A percentile compares a stretch with the other conserved stretches of the same genome.
Evolutionary conservation across 2,888 invertebrate genomes (phyloP).

Genomic region (Aphodius granarius): DNA sequence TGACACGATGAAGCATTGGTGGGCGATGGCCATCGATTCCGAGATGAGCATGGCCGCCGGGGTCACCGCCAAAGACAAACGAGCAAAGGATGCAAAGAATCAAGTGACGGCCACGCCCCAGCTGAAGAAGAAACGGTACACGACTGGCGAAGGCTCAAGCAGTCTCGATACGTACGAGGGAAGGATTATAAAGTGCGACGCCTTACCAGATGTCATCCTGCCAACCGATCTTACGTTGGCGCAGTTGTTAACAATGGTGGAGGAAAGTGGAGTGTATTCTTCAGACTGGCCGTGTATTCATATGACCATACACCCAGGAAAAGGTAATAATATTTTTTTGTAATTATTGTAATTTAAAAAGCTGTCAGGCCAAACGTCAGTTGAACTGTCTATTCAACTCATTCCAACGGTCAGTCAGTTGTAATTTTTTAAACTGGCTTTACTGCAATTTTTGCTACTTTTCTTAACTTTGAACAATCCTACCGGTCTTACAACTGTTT

Average conservation of each 20-base stretch:
- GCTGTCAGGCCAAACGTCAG: too few relatives aligned
- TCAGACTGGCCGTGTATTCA: constrained; percentile 53
- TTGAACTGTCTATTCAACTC: too few relatives aligned
- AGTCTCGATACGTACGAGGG: constrained; percentile 46
- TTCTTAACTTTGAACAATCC: too few relatives aligned
- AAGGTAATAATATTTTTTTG: too few relatives aligned
- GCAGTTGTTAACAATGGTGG: constrained; percentile 49
- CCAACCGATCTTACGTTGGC: constrained; percentile 49
- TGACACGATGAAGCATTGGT: constrained; percentile 49
- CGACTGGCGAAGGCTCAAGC: constrained; percentile 36
- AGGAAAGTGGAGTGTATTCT: constrained; percentile 43
- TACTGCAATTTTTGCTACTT: too few relatives aligned
- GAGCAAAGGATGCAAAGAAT: constrained; percentile 81
- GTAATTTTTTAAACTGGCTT: too few relatives aligned
- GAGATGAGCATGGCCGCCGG: constrained; percentile 78
- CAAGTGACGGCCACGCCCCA: constrained; percentile 51
- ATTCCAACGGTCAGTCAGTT: too few relatives aligned
- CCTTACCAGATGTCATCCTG: constrained; percentile 48
- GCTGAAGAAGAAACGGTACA: constrained; percentile 49
- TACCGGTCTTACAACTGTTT: too few relatives aligned
- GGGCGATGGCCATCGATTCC: constrained; percentile 53
- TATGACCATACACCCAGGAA: constrained; percentile 50
- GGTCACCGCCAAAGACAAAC: constrained; percentile 85
- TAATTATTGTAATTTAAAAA: too few relatives aligned
- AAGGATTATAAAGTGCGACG: constrained; percentile 47